Evolutionary conservation across 2,888 invertebrate species (phyloP), one percentile per base, ranked within the genome.

Genomic region (Punctoribates punctum): DNA sequence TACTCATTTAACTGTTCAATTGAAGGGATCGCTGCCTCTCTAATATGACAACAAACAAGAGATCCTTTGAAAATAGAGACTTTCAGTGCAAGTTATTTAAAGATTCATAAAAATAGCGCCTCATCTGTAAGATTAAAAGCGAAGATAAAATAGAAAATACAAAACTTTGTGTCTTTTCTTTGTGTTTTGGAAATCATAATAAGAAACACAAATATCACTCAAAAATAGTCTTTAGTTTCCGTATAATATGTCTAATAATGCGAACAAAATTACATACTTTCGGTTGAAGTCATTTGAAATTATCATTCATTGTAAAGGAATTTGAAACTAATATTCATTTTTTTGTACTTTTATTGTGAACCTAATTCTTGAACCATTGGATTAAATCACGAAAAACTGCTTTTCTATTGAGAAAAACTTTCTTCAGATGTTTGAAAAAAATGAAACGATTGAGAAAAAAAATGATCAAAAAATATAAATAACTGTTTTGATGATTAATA

Each of bases 381-480:
- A 8, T 27, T 11, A 60, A 60, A 60, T 25, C 60, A 60, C 60
- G 60, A 60, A 17, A 27, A 60, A 25, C 13, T 60, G 4, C 15
- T 60, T 51, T 51, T n/a, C 51, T n/a, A 51, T n/a, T n/a, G 51
- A 51, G n/a, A n/a, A n/a, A 51, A 51, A n/a, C 15, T 51, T n/a
- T 51, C 15, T 51, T 51, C 51, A 15, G 15, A n/a, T 8, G 15
- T 4, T 3, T 8, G 17, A n/a, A 51, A 51, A 51, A 51, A 5
- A 60, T 60, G 20, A 60, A 60, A 27, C 23, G 60, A 60, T 60
- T 60, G 20, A 17, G 6, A 57, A 17, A 60, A 60, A 60, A 60
- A 60, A 57, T 57, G 27, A 60, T 29, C 60, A 60, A 60, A 23
- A 60, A 60, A 60, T 60, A 60, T 60, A 60, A 60, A 60, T 27